phyloP scores from a whole-genome alignment of 2,888 invertebrate genomes.

The Cerceris rybyensis region DNA sequence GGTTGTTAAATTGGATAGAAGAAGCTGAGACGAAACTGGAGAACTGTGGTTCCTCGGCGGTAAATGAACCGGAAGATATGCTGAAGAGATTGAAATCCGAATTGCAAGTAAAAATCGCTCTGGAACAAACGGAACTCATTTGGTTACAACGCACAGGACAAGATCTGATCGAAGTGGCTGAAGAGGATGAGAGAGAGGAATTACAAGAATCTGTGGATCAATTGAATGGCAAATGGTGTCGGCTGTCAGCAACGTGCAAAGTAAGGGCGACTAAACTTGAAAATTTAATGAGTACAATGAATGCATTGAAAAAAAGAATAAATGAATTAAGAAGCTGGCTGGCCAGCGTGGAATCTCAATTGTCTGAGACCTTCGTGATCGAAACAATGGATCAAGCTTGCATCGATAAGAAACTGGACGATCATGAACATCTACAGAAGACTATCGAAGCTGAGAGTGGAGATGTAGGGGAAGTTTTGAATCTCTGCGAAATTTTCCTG shows the following conservation, averaged over 20 bases:
- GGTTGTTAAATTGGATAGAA: conserved; percentile 88
- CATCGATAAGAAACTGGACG: conserved; percentile 87
- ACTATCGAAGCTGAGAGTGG: conserved; percentile 90
- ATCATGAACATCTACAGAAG: conserved; percentile 89
- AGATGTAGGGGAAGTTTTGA: conserved; percentile 90
- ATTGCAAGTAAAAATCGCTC: conserved; percentile 88
- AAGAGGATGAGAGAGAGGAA: conserved; percentile 84
- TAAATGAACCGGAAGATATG: conserved; percentile 88
- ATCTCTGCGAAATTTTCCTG: conserved; percentile 89
- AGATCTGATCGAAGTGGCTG: conserved; percentile 86
- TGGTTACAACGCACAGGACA: conserved; percentile 89
- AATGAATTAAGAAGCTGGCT: conserved; percentile 89
- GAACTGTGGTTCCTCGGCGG: conserved; percentile 79
- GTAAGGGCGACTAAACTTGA: conserved; percentile 88
- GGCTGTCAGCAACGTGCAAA: conserved; percentile 86
- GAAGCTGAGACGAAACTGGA: conserved; percentile 84
- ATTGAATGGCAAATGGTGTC: conserved; percentile 87
- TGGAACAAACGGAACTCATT: conserved; percentile 90
- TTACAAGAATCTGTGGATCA: conserved; percentile 84
- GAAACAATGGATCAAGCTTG: conserved; percentile 86
- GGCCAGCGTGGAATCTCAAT: conserved; percentile 87
- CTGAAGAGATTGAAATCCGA: conserved; percentile 89
- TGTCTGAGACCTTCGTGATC: conserved; percentile 87
- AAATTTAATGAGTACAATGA: conserved; percentile 88
- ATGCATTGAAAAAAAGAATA: conserved; percentile 88